phyloP scores from a whole-genome alignment of 2,113 vertebrate genomes.

The Mesoclemmys tuberculata region DNA sequence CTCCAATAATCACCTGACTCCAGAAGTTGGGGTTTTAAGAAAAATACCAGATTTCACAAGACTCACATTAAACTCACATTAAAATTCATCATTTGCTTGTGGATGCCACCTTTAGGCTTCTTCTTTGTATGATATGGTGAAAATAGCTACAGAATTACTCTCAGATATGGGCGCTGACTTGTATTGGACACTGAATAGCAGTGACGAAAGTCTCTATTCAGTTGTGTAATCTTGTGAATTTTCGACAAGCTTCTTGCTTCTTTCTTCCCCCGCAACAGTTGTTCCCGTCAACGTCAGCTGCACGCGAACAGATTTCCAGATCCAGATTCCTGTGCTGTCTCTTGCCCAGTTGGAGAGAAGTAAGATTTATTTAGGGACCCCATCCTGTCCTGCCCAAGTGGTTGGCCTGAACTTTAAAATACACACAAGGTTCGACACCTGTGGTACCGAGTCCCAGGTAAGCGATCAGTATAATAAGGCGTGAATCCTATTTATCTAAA shows the following conservation, averaged over 20 bases:
- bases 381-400: slow-evolving; percentile 87
- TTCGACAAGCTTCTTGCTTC: background rate
- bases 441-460: slow-evolving; percentile 92
- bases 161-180: background rate
- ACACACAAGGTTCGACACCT: slow-evolving; percentile 92
- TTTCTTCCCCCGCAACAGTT: slow-evolving; percentile 75
- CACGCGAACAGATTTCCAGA: slow-evolving; percentile 95
- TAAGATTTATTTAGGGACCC: slow-evolving; percentile 91
- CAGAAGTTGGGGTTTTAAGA: background rate
- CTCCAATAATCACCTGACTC: fast-evolving
- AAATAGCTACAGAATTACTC: fast-evolving
- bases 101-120: fast-evolving
- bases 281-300: slow-evolving; percentile 96
- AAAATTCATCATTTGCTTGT: fast-evolving
- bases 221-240: background rate
- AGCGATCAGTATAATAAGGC: background rate
- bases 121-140: fast-evolving
- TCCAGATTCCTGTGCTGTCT: slow-evolving; percentile 86
- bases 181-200: background rate
- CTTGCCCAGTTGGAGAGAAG: slow-evolving; percentile 88
- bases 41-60: background rate
- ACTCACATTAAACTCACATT: fast-evolving
- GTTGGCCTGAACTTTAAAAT: slow-evolving; percentile 88
- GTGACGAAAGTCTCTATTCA: background rate
- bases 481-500: background rate